These are phyloP conservation scores for Vicugna pacos DNA, from an alignment of 2,113 vertebrate genomes.

Conservation along the genomic window DNA sequence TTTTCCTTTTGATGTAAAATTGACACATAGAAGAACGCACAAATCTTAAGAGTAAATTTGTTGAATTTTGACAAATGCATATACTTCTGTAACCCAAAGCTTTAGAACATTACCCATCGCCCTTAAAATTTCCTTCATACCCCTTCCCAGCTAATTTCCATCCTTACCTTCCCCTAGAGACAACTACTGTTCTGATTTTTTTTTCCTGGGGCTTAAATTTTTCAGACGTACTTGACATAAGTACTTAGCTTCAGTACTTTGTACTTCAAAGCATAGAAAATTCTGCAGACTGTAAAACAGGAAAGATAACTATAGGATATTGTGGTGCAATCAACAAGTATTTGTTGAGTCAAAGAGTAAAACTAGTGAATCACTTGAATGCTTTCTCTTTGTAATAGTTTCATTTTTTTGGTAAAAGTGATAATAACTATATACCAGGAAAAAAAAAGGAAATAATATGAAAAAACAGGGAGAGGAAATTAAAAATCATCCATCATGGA, in stretches of 20 bases:
- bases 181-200: neutral
- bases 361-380: slow-evolving; percentile 24
- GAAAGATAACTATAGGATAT: slow-evolving; percentile 11
- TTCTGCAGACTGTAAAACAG: slow-evolving; percentile 10
- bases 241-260: neutral
- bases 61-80: slow-evolving; percentile 1
- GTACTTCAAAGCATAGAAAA: neutral
- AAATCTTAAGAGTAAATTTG: neutral
- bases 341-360: slow-evolving; percentile 19
- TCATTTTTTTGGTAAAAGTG: slow-evolving; percentile 32
- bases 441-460: slow-evolving; percentile 10
- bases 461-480: slow-evolving; percentile 34
- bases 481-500: neutral
- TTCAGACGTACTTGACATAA: slow-evolving; percentile 18
- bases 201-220: neutral
- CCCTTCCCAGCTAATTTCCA: neutral
- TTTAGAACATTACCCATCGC: neutral
- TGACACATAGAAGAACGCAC: neutral
- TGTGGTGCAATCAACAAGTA: slow-evolving; percentile 44
- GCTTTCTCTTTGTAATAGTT: neutral
- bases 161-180: neutral
- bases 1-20: slow-evolving; percentile 2
- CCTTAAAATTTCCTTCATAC: neutral
- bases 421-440: neutral
- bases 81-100: neutral